Percentiles rank a stretch among this genome's conserved stretches.
phyloP scores from a whole-genome alignment of 2,888 invertebrate species.

The Euzophera pinguis region DNA sequence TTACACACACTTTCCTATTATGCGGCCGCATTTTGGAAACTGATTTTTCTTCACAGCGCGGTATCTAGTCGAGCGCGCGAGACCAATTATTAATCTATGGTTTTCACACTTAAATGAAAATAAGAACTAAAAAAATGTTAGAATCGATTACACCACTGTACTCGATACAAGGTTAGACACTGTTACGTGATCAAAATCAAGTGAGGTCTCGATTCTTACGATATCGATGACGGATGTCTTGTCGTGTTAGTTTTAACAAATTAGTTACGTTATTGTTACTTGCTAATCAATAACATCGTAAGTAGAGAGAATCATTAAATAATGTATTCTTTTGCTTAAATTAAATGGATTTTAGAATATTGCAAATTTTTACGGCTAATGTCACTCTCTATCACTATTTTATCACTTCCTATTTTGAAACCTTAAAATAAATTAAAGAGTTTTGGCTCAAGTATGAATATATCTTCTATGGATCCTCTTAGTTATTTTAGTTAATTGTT shows the following conservation, averaged over 20 bases:
- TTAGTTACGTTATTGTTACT: constrained; percentile 31
- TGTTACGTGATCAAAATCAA: constrained; percentile 48
- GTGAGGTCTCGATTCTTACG: constrained; percentile 38
- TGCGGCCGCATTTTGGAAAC: too few relatives aligned
- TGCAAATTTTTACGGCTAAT: background rate
- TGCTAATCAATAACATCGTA: constrained; percentile 6
- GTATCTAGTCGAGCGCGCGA: too few relatives aligned
- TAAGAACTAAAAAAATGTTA: background rate
- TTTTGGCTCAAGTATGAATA: too few relatives aligned
- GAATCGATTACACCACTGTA: constrained; percentile 29
- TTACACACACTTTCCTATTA: too few relatives aligned
- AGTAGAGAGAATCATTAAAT: background rate
- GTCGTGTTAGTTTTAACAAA: constrained; percentile 32
- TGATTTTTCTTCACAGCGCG: too few relatives aligned
- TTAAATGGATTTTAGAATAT: constrained; percentile 3
- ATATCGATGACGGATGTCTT: constrained; percentile 37
- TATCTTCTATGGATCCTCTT: too few relatives aligned
- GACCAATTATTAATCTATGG: too few relatives aligned
- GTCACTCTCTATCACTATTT: background rate
- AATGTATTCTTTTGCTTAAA: background rate
- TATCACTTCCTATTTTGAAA: too few relatives aligned
- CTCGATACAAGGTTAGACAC: constrained; percentile 42
- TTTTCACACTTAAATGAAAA: too few relatives aligned
- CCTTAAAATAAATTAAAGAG: too few relatives aligned
- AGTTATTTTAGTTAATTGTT: too few relatives aligned